phyloP scores from a whole-genome alignment of 2,888 invertebrate species.

The Pseudococcus longispinus region DNA sequence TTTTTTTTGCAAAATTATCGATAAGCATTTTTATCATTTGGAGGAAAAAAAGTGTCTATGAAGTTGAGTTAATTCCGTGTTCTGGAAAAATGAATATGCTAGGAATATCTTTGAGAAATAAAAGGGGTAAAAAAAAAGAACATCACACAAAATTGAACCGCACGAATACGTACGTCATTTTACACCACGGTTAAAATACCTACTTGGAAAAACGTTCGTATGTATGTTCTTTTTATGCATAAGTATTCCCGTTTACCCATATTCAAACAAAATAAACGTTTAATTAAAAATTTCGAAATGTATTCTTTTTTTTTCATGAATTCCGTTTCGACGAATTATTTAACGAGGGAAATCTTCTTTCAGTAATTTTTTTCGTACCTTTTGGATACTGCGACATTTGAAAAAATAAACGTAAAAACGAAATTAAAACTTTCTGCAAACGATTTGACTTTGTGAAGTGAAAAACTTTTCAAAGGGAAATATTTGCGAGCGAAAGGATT shows the following conservation, averaged over 20 bases:
- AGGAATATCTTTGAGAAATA: neutral
- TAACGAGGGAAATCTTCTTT: slow-evolving; percentile 50
- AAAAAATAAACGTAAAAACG: slow-evolving; percentile 49
- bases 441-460: slow-evolving; percentile 52
- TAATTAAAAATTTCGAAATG: slow-evolving; percentile 40
- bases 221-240: slow-evolving; percentile 4
- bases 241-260: slow-evolving; percentile 21
- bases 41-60: neutral
- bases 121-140: neutral
- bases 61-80: neutral
- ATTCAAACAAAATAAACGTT: slow-evolving; percentile 45
- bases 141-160: neutral
- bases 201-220: neutral
- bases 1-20: neutral
- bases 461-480: slow-evolving; percentile 54
- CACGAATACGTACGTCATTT: neutral
- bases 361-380: slow-evolving; percentile 50
- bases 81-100: too few species aligned
- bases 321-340: slow-evolving; percentile 48
- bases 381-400: slow-evolving; percentile 47
- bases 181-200: neutral
- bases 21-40: neutral
- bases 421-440: slow-evolving; percentile 54
- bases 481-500: slow-evolving; percentile 51
- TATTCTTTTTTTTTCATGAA: slow-evolving; percentile 40